Evolutionary conservation across 1,140 invertebrate species (phyloP).

Genomic region (Calephelis virginiensis): DNA sequence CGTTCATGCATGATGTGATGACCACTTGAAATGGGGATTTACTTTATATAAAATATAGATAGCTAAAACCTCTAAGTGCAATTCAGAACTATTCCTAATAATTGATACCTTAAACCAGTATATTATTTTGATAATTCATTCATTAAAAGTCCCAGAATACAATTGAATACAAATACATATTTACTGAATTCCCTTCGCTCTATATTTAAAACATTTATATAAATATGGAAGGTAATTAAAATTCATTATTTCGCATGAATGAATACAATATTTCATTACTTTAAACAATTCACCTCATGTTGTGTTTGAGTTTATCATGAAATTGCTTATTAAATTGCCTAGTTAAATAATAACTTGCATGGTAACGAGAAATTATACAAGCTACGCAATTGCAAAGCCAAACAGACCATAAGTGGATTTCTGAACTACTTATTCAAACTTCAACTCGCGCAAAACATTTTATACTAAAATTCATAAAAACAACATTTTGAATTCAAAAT

Average conservation of each 20-base stretch:
- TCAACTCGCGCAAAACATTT: not conserved
- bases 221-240: not conserved
- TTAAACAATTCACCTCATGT: slow-evolving; percentile 42
- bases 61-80: too few relatives aligned
- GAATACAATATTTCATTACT: slow-evolving; percentile 44
- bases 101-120: too few relatives aligned
- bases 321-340: slow-evolving; percentile 52
- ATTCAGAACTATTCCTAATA: too few relatives aligned
- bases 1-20: too few relatives aligned
- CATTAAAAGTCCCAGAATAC: too few relatives aligned
- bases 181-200: too few relatives aligned
- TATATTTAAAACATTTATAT: slow-evolving; percentile 1
- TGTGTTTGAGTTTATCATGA: slow-evolving; percentile 44
- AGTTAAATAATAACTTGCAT: slow-evolving; percentile 50
- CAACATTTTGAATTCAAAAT: not conserved
- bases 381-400: slow-evolving; percentile 37
- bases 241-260: slow-evolving; percentile 16
- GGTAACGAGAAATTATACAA: slow-evolving; percentile 49
- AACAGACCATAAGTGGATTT: slow-evolving; percentile 26
- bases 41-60: too few relatives aligned
- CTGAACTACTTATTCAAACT: slow-evolving; percentile 17
- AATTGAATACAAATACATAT: too few relatives aligned
- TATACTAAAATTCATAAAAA: not conserved
- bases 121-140: too few relatives aligned
- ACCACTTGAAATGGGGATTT: too few relatives aligned